A percentile compares a stretch with the other conserved stretches of the same genome.
Conservation (phyloP, 2,888 invertebrate genomes). For the Cetonia aurata region DNA sequence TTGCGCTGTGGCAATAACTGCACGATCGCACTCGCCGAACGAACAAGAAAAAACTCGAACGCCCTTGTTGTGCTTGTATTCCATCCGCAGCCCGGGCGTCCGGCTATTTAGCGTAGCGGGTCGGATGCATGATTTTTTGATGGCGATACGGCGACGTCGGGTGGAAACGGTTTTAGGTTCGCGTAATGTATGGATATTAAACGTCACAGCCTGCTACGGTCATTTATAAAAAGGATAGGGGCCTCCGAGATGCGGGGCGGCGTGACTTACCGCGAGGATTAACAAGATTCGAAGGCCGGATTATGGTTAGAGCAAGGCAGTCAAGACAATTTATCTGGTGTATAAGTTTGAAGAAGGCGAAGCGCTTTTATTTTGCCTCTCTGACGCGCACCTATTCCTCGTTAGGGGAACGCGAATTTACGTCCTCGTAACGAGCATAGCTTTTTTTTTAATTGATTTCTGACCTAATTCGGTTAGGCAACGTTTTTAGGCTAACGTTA, state of each 20-base stretch:
- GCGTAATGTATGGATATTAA: conserved; percentile 64
- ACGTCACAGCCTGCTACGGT: conserved; percentile 59
- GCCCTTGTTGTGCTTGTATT: neutral
- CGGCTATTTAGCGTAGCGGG: conserved; percentile 8
- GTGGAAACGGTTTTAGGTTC: conserved; percentile 54
- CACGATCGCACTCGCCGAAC: neutral
- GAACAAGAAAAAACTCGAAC: neutral
- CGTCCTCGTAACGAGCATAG: too few relatives aligned
- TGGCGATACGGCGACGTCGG: conserved; percentile 42
- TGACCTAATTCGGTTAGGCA: too few relatives aligned
- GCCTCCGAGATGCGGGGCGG: conserved; percentile 47
- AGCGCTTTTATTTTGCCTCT: conserved; percentile 15
- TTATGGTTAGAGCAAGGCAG: conserved; percentile 43
- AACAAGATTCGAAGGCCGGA: conserved; percentile 49
- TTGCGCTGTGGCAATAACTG: neutral
- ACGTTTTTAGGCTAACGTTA: too few relatives aligned
- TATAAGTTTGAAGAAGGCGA: conserved; percentile 23
- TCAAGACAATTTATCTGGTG: conserved; percentile 35
- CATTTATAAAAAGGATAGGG: conserved; percentile 39
- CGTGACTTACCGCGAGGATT: conserved; percentile 52
- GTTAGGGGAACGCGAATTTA: too few relatives aligned
- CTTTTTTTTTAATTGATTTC: too few relatives aligned
- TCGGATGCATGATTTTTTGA: conserved; percentile 53
- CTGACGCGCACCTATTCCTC: too few relatives aligned
- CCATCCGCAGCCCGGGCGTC: neutral